Evolutionary conservation across 2,797 vertebrate genomes (phyloP).

Genomic region (Rousettus madagascariensis): DNA sequence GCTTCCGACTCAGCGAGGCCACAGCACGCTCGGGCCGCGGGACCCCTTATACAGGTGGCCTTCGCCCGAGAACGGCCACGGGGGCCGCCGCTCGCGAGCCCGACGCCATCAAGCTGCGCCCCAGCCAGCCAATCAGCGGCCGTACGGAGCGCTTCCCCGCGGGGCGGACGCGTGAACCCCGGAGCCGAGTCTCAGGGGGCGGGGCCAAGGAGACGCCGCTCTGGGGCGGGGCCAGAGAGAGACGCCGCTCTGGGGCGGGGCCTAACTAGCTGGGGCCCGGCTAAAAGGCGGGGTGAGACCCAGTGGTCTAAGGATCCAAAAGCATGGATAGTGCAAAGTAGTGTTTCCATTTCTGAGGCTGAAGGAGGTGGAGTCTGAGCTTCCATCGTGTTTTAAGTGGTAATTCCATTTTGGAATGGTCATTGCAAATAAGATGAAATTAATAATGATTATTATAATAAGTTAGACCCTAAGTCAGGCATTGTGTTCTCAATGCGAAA

Average conservation of each 20-base stretch:
- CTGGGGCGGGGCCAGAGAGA: neutral
- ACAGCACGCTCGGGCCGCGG: accelerated
- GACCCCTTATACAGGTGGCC: neutral
- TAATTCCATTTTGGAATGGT: neutral
- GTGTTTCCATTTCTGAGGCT: neutral
- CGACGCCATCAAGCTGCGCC: slow-evolving; percentile 67
- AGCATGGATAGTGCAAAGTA: accelerated
- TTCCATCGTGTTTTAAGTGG: neutral
- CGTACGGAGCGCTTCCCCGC: accelerated
- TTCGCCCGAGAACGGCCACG: accelerated
- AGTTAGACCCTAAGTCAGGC: neutral
- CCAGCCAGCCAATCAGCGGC: slow-evolving; percentile 57
- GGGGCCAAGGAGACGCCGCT: neutral
- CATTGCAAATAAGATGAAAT: neutral
- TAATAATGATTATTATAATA: neutral
- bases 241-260: neutral
- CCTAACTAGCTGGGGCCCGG: accelerated
- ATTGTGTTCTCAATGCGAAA: neutral
- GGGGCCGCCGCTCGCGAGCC: accelerated
- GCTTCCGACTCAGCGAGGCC: neutral
- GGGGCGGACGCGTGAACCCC: accelerated
- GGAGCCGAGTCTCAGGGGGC: accelerated
- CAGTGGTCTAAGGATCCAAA: accelerated
- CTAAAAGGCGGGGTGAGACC: accelerated
- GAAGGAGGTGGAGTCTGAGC: neutral